Base-by-base conservation (phyloP, 64 coral and sea anemone species). In the Cladopsammia gracilis region DNA sequence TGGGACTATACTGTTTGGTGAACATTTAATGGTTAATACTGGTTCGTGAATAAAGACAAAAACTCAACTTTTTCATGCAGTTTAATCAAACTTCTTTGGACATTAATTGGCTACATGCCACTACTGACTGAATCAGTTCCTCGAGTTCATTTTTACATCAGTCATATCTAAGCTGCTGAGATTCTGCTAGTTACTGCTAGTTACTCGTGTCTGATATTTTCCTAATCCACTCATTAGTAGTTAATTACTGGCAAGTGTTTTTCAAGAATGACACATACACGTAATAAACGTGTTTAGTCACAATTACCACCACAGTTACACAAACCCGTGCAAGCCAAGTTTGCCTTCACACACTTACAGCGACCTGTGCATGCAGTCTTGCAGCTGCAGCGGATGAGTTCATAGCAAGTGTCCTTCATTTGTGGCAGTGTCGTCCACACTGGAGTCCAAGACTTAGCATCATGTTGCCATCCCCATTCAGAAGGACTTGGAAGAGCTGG, bases 381-480 rank as follows among this genome's bases (percentile, higher is more conserved):
- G 58, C 58, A 60, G 58, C 58, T 64, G 61, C 1, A 19, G 14
- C 61, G 20, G 34, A 34, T 34, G 34, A 34, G 34, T 34, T 34
- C 34, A 34, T 91, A 83, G 18, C 89, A 92, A 0, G 47, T 54
- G 77, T 91, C 64, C 23, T 86, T 86, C 42, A 69, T 81, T 23
- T 86, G 81, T 16, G 81, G 58, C 22, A 52, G 67, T 48, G 90
- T 73, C 23, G 90, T 92, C 91, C 93, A 94, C 53, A 74, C 4
- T 13, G 93, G 93, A 13, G 25, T 20, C 88, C 80, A 95, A 12
- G 49, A 6, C 11, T 62, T 42, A 48, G 44, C 62, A 12, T 57
- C 83, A 24, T 10, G 19, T 25, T 87, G 43, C 91, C 91, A 93
- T 57, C 91, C 83, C 91, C 91, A 93, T 23, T 43, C 20, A 58